Percentiles rank a stretch among this genome's conserved stretches.
Conservation (phyloP, 2,888 invertebrate species). For the Drosophila limbata region DNA sequence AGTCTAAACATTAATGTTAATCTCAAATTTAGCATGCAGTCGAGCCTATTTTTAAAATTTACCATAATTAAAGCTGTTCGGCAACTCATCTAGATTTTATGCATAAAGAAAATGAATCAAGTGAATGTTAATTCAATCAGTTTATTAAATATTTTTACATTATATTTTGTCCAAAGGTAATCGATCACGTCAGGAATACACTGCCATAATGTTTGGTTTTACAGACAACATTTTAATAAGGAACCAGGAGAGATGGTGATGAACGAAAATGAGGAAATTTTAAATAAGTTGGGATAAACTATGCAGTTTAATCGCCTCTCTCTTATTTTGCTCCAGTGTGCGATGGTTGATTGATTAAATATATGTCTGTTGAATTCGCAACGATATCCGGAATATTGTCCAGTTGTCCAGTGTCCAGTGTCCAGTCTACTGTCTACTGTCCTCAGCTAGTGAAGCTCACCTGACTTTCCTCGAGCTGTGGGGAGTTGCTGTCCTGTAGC, state of each 20-base stretch:
- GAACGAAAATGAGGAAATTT: background rate
- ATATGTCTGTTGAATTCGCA: background rate
- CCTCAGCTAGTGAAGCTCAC: conserved; percentile 30
- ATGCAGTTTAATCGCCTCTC: background rate
- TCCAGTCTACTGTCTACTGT: background rate
- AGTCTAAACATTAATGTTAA: no score
- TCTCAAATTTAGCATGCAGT: background rate
- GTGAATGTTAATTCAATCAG: background rate
- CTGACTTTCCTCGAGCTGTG: conserved; percentile 1
- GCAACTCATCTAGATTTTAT: background rate
- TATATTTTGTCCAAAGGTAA: background rate
- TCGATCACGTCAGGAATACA: background rate
- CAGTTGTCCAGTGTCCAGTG: background rate
- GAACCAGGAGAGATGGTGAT: background rate
- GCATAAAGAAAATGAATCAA: background rate
- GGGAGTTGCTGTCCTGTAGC: background rate
- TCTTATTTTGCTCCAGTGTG: background rate
- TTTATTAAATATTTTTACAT: background rate
- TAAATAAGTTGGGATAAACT: background rate
- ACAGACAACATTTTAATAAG: background rate
- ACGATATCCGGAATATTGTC: background rate
- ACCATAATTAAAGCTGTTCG: background rate
- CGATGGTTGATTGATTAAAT: background rate
- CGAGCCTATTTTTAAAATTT: background rate
- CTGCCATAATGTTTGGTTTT: background rate